Conservation (phyloP, 2,888 invertebrate genomes). For the Drosophila anceps region DNA sequence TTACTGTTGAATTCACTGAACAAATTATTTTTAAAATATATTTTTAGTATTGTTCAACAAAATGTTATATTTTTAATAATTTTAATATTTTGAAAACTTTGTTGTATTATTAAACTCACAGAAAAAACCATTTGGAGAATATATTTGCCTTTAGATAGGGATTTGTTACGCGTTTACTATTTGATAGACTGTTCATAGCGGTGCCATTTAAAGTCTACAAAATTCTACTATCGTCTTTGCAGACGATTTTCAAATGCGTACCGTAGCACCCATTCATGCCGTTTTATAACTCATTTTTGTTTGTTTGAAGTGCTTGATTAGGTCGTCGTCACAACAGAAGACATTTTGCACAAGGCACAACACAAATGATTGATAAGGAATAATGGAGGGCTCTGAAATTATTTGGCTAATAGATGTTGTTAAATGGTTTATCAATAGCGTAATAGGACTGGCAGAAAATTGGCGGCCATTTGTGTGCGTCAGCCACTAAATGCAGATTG, state of each 20-base stretch:
- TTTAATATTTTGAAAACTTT: not conserved
- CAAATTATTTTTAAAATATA: not conserved
- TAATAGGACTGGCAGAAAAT: not conserved
- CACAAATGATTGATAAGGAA: slow-evolving; percentile 33
- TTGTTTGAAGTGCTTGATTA: slow-evolving; percentile 12
- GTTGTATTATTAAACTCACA: slow-evolving; percentile 86
- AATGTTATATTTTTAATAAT: not conserved
- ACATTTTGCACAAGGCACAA: slow-evolving; percentile 69
- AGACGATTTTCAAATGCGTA: slow-evolving; percentile 39
- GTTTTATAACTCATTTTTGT: slow-evolving; percentile 51
- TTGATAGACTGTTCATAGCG: slow-evolving; percentile 67
- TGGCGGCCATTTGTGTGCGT: slow-evolving; percentile 21
- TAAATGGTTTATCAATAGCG: slow-evolving; percentile 40
- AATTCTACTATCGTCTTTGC: slow-evolving; percentile 8
- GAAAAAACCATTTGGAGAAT: slow-evolving; percentile 88
- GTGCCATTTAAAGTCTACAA: slow-evolving; percentile 15
- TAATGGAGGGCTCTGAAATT: slow-evolving; percentile 22
- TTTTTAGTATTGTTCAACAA: not conserved
- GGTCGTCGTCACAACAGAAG: slow-evolving; percentile 11
- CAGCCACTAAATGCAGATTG: slow-evolving; percentile 31
- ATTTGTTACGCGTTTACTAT: slow-evolving; percentile 85
- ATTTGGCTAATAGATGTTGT: slow-evolving; percentile 11
- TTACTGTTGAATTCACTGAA: not conserved
- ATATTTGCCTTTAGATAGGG: slow-evolving; percentile 88
- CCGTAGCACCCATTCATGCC: slow-evolving; percentile 1